Base-by-base conservation (phyloP, 2,888 invertebrate genomes). In the Lithophane semibrunnea region DNA sequence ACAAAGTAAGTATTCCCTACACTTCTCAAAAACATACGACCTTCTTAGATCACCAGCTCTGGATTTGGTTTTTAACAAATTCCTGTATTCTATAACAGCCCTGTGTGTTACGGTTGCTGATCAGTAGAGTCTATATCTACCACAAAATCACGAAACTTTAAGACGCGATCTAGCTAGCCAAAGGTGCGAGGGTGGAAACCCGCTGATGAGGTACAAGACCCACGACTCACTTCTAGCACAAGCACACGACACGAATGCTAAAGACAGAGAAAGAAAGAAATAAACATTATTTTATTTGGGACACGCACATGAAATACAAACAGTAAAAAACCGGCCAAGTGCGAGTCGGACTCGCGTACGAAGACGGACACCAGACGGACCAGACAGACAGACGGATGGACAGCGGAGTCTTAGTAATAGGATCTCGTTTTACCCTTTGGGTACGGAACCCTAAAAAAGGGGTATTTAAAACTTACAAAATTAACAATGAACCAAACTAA, bases 1-100 rank as follows among this genome's bases (percentile, higher is more conserved):
- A 97, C 88, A 97, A 97, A 92, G 98, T 97, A 94, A 94, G 92
- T 88, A 52, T 56, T 58, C 24, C 8, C 3, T 37, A 18, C n/a
- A 18, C 21, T 68, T 68, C n/a, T 18, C 7, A 37, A 52, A 37
- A 67, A n/a, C 42, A 42, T 21, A 54, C 54, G 1, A 54, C 16
- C 9, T n/a, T 3, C 13, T 54, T n/a, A n/a, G n/a, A 54, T 68
- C 37, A 52, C n/a, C 52, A 68, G 21, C 37, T 37, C 37, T 37
- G 29, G 29, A 29, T 29, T 29, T 29, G 9, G 10, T 24, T 72
- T 54, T 1, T 12, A 49, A 18, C n/a, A 42, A 49, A 42, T 10
- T 52, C 52, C 12, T 49, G 12, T n/a, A 66, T 49, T 49, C 12
- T 18, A 66, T 37, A 66, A 1, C n/a, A 52, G 21, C 7, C 47